Base-by-base conservation (phyloP, 1,140 invertebrate species). In the Aphelenchoides fujianensis region DNA sequence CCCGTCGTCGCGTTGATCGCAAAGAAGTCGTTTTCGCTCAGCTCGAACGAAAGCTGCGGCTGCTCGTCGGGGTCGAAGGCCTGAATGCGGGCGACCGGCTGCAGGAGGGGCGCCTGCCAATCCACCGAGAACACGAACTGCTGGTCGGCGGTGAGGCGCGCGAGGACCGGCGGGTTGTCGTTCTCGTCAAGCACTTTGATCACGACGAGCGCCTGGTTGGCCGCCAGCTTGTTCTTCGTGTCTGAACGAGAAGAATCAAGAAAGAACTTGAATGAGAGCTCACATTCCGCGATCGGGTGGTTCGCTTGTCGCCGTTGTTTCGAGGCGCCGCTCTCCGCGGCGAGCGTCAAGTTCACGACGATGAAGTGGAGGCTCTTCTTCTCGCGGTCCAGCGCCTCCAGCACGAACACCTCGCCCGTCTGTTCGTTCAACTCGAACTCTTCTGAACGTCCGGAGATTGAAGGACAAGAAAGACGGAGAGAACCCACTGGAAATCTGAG, bases 111-210 rank as follows among this genome's bases (percentile, higher is more conserved):
- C 1, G 69, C 48, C 53, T 81, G 79, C 69, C 72, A 74, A 61
- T 84, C 79, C 0, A 84, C 72, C 2, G 72, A 35, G 37, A 80
- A 82, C 3, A 81, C 72, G 19, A 70, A 67, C 27, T 68, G 37
- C 7, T 48, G 16, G 16, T 78, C 59, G 3, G 69, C 36, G 32
- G 52, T 72, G 7, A 76, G 37, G n/a, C 73, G 64, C 1, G 69
- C 31, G 57, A 82, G 75, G 2, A 59, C 41, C 0, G 80, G 80
- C 3, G 68, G n/a, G 53, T 84, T 82, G 71, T 82, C 80, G 66
- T 82, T 84, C 35, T 79, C 72, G 63, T 82, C 82, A 1, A 82
- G 57, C 34, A 82, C 80, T n/a, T 53, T 54, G 23, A 82, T 73
- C 31, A 79, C 72, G 35, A 82, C 74, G 1, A 84, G 57, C 9